Evolutionary conservation across 2,113 vertebrate genomes (phyloP).

Genomic region (Antennarius striatus): DNA sequence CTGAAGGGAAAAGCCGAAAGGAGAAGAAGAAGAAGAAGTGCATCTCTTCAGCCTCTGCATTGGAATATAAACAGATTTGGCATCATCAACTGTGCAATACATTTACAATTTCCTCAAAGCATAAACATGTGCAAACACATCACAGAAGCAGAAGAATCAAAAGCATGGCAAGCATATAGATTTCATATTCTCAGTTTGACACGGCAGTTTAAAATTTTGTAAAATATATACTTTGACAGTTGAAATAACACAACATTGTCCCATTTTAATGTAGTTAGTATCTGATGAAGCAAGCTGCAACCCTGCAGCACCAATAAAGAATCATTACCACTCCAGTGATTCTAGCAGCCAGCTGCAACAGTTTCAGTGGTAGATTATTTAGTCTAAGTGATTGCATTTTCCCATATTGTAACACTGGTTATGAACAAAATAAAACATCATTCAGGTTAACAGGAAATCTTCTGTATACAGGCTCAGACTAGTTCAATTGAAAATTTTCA

Average conservation of each 20-base stretch:
- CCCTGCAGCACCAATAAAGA: conserved; percentile 47
- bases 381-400: conserved; percentile 11
- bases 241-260: conserved; percentile 4
- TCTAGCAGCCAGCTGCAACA: conserved; percentile 57
- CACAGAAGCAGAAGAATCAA: neutral
- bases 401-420: neutral
- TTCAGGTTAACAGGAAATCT: neutral
- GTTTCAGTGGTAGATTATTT: neutral
- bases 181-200: neutral
- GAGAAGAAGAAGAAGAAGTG: neutral
- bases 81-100: conserved; percentile 20
- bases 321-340: neutral
- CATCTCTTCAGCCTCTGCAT: conserved; percentile 19
- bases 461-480: too few relatives aligned
- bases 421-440: conserved; percentile 20
- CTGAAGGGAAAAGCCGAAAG: too few relatives aligned
- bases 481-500: neutral
- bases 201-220: neutral
- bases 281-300: conserved; percentile 12
- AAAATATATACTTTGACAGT: conserved; percentile 3
- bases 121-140: conserved; percentile 15
- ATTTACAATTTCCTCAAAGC: neutral
- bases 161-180: conserved; percentile 2
- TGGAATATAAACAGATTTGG: conserved; percentile 7
- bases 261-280: neutral